These are phyloP conservation scores for Salvelinus alpinus DNA, from an alignment of 2,113 vertebrate genomes.

Conservation along the genomic window DNA sequence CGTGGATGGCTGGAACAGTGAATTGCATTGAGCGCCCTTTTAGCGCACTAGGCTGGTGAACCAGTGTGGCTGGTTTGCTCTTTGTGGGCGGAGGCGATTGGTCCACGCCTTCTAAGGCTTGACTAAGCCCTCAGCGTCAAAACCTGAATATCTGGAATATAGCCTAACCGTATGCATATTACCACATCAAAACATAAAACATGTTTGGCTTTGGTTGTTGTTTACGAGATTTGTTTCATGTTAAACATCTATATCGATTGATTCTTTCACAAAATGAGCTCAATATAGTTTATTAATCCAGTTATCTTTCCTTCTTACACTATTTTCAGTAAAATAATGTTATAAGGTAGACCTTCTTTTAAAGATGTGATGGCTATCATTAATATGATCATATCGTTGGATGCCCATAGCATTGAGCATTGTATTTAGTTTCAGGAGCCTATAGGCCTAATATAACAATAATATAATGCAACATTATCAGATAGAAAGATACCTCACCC, in stretches of 20 bases:
- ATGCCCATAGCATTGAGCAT: too few relatives aligned
- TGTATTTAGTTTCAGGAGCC: too few relatives aligned
- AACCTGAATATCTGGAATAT: neutral
- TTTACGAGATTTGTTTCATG: too few relatives aligned
- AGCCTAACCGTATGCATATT: neutral
- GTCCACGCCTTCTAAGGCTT: conserved; percentile 45
- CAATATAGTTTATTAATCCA: too few relatives aligned
- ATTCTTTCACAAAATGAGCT: too few relatives aligned
- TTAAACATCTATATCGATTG: too few relatives aligned
- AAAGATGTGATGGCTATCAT: too few relatives aligned
- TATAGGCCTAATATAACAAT: neutral
- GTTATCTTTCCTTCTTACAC: too few relatives aligned
- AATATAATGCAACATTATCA: conserved; percentile 1
- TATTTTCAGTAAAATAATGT: too few relatives aligned
- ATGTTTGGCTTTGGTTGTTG: neutral
- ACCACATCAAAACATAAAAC: neutral
- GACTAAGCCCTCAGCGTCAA: neutral
- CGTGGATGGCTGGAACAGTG: conserved; percentile 22
- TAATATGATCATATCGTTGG: too few relatives aligned
- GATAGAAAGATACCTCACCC: conserved; percentile 5
- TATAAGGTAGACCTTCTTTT: too few relatives aligned
- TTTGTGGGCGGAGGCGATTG: conserved; percentile 55
- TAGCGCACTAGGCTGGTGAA: conserved; percentile 37
- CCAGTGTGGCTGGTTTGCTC: conserved; percentile 46
- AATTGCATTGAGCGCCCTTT: conserved; percentile 66